Evolutionary conservation across 1,140 invertebrate genomes (phyloP).

Genomic region (Scylla paramamosain): DNA sequence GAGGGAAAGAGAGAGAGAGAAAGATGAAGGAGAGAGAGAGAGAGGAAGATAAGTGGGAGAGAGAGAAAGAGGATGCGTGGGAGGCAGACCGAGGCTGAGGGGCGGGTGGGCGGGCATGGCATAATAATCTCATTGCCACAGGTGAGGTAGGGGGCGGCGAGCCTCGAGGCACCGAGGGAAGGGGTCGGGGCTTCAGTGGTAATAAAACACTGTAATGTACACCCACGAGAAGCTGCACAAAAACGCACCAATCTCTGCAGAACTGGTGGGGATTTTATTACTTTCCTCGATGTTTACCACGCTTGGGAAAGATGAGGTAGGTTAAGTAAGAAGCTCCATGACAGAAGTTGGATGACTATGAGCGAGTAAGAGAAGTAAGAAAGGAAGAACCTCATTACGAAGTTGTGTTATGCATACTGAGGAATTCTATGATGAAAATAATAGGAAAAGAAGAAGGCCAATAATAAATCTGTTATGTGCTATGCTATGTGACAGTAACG

Average conservation of each 20-base stretch:
- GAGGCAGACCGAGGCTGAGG: not conserved
- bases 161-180: not conserved
- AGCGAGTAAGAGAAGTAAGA: too few species aligned
- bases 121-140: not conserved
- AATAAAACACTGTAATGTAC: not conserved
- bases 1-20: too few species aligned
- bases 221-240: not conserved
- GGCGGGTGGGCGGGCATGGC: not conserved
- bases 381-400: too few species aligned
- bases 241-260: not conserved
- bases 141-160: not conserved
- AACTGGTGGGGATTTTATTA: not conserved
- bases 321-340: too few species aligned
- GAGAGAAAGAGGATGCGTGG: not conserved
- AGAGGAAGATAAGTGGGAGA: not conserved
- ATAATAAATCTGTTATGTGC: too few species aligned
- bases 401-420: too few species aligned
- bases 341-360: too few species aligned
- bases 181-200: not conserved
- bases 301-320: too few species aligned
- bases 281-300: not conserved
- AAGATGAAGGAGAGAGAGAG: not conserved
- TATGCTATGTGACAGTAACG: too few species aligned
- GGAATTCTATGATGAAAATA: too few species aligned
- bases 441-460: too few species aligned